Evolutionary conservation across 1,140 invertebrate genomes (phyloP).

Genomic region (Macrocentrus cingulum): DNA sequence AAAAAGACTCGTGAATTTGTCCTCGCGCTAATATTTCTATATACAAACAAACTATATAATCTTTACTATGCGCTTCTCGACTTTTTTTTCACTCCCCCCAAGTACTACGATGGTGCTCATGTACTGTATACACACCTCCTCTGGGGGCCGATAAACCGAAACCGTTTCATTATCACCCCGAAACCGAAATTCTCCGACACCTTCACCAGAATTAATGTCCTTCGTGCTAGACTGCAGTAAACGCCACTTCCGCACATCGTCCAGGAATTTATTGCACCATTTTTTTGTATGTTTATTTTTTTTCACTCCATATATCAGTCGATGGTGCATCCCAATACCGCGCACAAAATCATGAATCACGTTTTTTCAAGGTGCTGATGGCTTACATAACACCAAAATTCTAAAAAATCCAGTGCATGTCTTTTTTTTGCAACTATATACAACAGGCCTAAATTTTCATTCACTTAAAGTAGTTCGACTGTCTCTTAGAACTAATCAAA

Average conservation of each 20-base stretch:
- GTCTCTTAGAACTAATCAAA: no score
- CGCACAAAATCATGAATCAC: no score
- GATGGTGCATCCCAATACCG: not conserved
- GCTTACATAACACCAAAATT: no score
- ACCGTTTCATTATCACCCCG: slow-evolving; percentile 1
- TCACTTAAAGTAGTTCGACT: no score
- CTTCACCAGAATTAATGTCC: not conserved
- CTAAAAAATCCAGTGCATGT: no score
- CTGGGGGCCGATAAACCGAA: slow-evolving; percentile 1
- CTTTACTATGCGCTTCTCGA: not conserved
- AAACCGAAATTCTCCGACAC: slow-evolving; percentile 1
- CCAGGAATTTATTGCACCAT: not conserved
- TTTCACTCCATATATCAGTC: not conserved
- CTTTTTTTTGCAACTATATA: no score
- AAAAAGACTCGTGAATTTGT: not conserved
- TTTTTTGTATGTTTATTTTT: not conserved
- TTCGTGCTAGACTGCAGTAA: not conserved
- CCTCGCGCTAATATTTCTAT: not conserved
- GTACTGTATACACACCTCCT: no score
- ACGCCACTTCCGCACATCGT: slow-evolving; percentile 2
- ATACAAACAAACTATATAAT: not conserved
- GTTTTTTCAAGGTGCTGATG: no score
- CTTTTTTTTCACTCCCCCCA: not conserved
- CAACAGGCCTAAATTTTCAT: no score
- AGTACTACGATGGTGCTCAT: not conserved